A percentile compares a stretch with the other conserved stretches of the same genome.
Evolutionary conservation across 2,888 invertebrate genomes (phyloP).

Genomic region (Campoplex nolae): DNA sequence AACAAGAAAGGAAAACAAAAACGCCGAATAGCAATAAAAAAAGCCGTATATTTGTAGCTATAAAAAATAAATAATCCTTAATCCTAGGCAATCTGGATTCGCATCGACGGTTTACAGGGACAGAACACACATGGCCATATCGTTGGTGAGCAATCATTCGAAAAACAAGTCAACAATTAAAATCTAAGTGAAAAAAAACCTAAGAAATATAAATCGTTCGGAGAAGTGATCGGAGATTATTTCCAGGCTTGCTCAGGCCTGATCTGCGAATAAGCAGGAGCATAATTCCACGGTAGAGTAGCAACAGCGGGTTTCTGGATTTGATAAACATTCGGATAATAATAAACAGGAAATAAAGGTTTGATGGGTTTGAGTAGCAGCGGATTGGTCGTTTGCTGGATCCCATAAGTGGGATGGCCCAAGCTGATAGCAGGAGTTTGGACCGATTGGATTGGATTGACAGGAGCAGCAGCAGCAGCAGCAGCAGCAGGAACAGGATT

Average conservation of each 20-base stretch:
- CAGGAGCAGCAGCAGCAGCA: conserved; percentile 36
- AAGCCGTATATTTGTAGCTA: conserved; percentile 6
- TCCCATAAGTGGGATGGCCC: conserved; percentile 76
- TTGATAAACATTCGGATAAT: conserved; percentile 77
- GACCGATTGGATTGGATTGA: conserved; percentile 67
- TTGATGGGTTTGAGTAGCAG: conserved; percentile 79
- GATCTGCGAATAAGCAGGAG: conserved; percentile 76
- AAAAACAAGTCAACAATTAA: conserved; percentile 7
- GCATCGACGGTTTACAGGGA: background rate
- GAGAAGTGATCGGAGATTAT: conserved; percentile 42
- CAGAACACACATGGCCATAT: background rate
- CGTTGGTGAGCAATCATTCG: background rate
- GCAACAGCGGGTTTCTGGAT: conserved; percentile 75
- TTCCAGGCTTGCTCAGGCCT: conserved; percentile 78
- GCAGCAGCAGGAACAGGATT: conserved; percentile 61
- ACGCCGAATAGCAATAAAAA: background rate
- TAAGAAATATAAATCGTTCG: background rate
- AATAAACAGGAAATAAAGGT: conserved; percentile 79
- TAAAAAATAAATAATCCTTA: conserved; percentile 18
- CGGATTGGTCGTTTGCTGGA: conserved; percentile 76
- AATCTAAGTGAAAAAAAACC: background rate
- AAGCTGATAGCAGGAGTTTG: conserved; percentile 61
- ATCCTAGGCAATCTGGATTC: background rate
- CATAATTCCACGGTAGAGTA: conserved; percentile 80
- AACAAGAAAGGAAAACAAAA: background rate